phyloP scores from a whole-genome alignment of 2,888 invertebrate species.

The Ecliptopera silaceata region DNA sequence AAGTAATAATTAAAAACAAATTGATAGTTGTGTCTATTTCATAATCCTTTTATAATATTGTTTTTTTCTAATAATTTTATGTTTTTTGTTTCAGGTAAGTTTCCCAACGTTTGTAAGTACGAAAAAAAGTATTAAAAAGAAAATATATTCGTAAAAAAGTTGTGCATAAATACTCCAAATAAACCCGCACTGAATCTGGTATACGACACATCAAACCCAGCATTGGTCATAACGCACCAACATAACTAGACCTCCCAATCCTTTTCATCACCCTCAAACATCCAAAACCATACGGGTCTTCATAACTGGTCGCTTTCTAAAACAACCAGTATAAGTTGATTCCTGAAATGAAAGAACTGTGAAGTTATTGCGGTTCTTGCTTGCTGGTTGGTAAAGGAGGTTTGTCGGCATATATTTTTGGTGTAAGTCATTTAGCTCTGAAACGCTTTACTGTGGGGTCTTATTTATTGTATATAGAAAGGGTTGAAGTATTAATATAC shows the following conservation, averaged over 20 bases:
- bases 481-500: conserved; percentile 26
- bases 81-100: conserved; percentile 27
- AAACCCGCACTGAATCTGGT: conserved; percentile 49
- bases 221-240: conserved; percentile 45
- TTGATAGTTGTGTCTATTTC: too few species aligned
- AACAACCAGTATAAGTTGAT: conserved; percentile 46
- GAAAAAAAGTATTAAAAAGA: background rate
- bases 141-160: background rate
- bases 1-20: too few species aligned
- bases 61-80: background rate
- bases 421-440: conserved; percentile 70
- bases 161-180: conserved; percentile 41
- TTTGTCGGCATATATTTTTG: conserved; percentile 61
- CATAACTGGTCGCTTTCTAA: conserved; percentile 44
- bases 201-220: conserved; percentile 50
- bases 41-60: background rate
- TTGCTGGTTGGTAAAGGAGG: conserved; percentile 17
- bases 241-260: conserved; percentile 37
- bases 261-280: conserved; percentile 29
- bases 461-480: conserved; percentile 60
- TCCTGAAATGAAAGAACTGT: conserved; percentile 28
- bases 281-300: conserved; percentile 36
- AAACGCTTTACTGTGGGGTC: conserved; percentile 62
- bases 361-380: conserved; percentile 26
- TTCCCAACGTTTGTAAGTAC: background rate